Percentiles rank a stretch among this genome's conserved stretches.
phyloP scores from a whole-genome alignment of 2,113 vertebrate species.

The Todiramphus chloris region DNA sequence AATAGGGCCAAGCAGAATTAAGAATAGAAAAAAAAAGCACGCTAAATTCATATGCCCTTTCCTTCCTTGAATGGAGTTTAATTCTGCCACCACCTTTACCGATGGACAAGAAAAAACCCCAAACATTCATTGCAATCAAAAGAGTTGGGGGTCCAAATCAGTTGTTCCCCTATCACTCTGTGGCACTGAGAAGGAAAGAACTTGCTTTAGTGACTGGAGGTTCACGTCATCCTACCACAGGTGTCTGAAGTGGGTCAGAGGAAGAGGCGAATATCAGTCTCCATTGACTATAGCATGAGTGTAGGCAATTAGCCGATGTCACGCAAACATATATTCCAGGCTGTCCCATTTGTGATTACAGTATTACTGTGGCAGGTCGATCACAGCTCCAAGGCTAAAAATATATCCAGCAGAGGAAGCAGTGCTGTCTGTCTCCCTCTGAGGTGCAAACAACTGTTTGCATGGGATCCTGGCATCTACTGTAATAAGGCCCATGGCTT shows the following conservation, averaged over 20 bases:
- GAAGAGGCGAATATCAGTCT: rapidly evolving
- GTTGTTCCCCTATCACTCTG: not conserved
- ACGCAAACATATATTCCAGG: not conserved
- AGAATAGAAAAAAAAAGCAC: not conserved
- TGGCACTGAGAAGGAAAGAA: not conserved
- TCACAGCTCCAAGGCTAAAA: not conserved
- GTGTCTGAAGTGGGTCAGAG: not conserved
- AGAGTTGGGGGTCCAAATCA: not conserved
- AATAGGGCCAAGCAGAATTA: not conserved
- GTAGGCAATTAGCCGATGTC: not conserved
- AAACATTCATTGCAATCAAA: not conserved
- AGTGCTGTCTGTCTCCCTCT: not conserved
- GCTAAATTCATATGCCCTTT: not conserved
- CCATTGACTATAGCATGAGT: not conserved
- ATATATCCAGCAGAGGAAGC: not conserved
- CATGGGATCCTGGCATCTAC: not conserved
- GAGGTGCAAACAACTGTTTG: not conserved
- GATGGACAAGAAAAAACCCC: not conserved
- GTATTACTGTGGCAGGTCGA: not conserved
- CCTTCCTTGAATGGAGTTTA: not conserved
- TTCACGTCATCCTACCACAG: not conserved
- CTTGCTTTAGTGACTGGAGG: not conserved
- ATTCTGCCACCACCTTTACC: not conserved
- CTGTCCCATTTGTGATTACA: not conserved
- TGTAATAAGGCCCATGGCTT: not conserved